Evolutionary conservation across 2,797 vertebrate genomes (phyloP).

Genomic region (Lerista edwardsae): DNA sequence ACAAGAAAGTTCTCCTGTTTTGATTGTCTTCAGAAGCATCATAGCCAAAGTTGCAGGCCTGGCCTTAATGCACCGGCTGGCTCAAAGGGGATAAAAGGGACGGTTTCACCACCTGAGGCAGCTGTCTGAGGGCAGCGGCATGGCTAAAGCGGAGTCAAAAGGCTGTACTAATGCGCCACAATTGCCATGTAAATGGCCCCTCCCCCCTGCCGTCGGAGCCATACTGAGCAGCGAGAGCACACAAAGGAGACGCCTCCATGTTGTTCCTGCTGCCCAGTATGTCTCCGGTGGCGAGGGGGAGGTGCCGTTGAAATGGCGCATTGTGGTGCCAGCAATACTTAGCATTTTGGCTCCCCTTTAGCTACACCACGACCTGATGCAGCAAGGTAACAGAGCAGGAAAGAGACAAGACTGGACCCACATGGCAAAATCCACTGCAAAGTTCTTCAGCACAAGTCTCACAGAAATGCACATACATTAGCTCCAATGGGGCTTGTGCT

Average conservation of each 20-base stretch:
- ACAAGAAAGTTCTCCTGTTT: neutral
- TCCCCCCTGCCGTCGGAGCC: too few species aligned
- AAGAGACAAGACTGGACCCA: neutral
- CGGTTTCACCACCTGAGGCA: neutral
- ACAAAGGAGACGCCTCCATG: too few species aligned
- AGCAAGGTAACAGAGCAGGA: neutral
- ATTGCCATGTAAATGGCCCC: too few species aligned
- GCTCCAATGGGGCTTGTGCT: neutral
- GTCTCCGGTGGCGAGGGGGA: too few species aligned
- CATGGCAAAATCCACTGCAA: neutral
- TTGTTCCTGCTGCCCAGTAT: too few species aligned
- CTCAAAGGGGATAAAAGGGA: neutral
- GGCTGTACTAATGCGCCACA: too few species aligned
- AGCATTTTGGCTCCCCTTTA: too few species aligned
- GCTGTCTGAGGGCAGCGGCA: neutral
- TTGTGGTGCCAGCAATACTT: too few species aligned
- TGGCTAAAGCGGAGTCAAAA: too few species aligned
- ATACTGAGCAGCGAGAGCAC: too few species aligned
- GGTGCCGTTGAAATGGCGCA: too few species aligned
- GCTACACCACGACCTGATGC: too few species aligned
- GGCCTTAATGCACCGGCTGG: neutral
- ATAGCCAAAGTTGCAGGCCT: neutral
- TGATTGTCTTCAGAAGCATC: constrained; percentile 29
- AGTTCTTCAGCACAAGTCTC: neutral
- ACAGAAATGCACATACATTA: neutral